Evolutionary conservation across 1,140 invertebrate species (phyloP).

Genomic region (Oedothorax gibbosus): DNA sequence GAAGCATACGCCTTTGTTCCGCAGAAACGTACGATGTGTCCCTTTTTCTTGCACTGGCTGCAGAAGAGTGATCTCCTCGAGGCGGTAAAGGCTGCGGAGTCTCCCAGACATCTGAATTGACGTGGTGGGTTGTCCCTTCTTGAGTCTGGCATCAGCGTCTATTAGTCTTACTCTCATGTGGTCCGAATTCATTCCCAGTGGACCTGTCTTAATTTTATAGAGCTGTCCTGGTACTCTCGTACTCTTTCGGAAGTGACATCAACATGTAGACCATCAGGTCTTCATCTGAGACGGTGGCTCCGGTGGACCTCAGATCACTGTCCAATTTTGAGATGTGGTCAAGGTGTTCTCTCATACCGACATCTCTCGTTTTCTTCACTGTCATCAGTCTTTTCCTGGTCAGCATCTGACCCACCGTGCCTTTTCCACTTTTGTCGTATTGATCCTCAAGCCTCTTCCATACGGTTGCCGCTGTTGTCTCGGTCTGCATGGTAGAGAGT

Average conservation of each 20-base stretch:
- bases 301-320: not conserved
- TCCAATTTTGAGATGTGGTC: not conserved
- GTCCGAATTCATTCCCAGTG: not conserved
- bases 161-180: not conserved
- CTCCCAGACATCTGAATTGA: too few relatives aligned
- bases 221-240: not conserved
- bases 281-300: not conserved
- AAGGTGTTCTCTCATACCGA: not conserved
- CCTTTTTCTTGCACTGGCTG: not conserved
- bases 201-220: not conserved
- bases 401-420: not conserved
- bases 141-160: not conserved
- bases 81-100: not conserved
- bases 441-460: not conserved
- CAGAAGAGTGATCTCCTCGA: not conserved
- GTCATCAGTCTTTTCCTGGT: not conserved
- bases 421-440: not conserved
- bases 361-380: not conserved
- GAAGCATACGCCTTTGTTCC: not conserved
- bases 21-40: not conserved
- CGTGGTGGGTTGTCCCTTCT: not conserved
- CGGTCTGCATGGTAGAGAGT: not conserved
- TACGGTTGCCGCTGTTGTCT: not conserved
- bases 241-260: conserved; percentile 5
- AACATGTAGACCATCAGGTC: not conserved